A percentile compares a stretch with the other conserved stretches of the same genome.
Evolutionary conservation across 37 sponge, comb jelly and placozoan genomes (phyloP).

Genomic region (Hexactinellida sp.): DNA sequence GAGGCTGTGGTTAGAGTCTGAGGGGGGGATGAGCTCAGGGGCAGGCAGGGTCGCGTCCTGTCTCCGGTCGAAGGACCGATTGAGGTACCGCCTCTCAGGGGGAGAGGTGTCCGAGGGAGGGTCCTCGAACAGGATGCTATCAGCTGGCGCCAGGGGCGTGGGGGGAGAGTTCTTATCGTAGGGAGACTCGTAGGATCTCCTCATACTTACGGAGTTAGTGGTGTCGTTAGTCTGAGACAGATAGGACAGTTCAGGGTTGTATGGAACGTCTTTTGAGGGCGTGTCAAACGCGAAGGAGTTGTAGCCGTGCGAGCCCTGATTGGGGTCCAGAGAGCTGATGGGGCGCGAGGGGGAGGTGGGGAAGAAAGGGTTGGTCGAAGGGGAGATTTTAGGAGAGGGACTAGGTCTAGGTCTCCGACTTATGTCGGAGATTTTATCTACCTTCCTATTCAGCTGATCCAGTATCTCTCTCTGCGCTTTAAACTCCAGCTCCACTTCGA

Average conservation of each 20-base stretch:
- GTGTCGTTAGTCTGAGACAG: neutral
- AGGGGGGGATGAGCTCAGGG: neutral
- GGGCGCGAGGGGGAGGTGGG: neutral
- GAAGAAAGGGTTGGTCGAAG: neutral
- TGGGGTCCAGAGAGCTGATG: neutral
- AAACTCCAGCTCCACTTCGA: neutral
- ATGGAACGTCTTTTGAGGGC: neutral
- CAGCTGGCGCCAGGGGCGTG: neutral
- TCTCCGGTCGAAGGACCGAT: neutral
- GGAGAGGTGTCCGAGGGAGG: neutral
- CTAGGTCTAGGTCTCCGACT: neutral
- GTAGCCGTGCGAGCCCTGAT: neutral
- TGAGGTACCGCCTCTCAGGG: neutral
- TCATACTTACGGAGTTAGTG: neutral
- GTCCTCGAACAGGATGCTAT: slow-evolving; percentile 8
- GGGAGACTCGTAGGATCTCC: neutral
- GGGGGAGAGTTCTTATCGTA: neutral
- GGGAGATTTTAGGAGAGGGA: neutral
- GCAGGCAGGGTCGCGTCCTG: neutral
- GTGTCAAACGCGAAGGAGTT: neutral
- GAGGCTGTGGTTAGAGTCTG: neutral
- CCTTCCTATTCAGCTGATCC: neutral
- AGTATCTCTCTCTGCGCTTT: neutral
- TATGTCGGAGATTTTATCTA: neutral
- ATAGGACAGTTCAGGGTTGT: neutral